These are phyloP conservation scores for Salminus brasiliensis DNA, from an alignment of 2,113 vertebrate genomes.

Conservation along the genomic window DNA sequence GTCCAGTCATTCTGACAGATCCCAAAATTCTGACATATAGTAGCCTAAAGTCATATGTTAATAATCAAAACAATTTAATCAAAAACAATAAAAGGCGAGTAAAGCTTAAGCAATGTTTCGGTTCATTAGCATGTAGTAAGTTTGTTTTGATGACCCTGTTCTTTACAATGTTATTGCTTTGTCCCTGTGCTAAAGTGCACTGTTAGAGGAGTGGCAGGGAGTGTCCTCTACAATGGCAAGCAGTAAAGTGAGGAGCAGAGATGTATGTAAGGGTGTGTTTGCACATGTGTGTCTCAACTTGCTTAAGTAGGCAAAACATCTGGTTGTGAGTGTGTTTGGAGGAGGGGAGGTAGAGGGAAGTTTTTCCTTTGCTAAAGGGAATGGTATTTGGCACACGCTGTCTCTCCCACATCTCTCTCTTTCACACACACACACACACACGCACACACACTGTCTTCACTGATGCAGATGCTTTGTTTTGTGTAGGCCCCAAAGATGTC, in stretches of 20 bases:
- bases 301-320: slow-evolving; percentile 66
- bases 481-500: slow-evolving; percentile 11
- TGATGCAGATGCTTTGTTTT: slow-evolving; percentile 52
- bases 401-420: slow-evolving; percentile 57
- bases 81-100: too few relatives aligned
- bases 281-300: slow-evolving; percentile 58
- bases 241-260: slow-evolving; percentile 4
- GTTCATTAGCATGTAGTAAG: too few relatives aligned
- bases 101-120: too few relatives aligned
- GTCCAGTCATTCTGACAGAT: too few relatives aligned
- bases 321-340: slow-evolving; percentile 46
- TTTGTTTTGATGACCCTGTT: too few relatives aligned
- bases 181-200: not conserved
- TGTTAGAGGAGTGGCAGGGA: not conserved
- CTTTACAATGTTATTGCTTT: not conserved
- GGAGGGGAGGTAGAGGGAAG: slow-evolving; percentile 51
- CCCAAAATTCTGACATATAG: too few relatives aligned
- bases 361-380: slow-evolving; percentile 61
- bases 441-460: slow-evolving; percentile 35
- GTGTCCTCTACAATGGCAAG: not conserved
- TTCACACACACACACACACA: too few relatives aligned
- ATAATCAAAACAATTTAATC: too few relatives aligned
- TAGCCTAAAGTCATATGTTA: too few relatives aligned
- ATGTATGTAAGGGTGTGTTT: not conserved
- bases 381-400: slow-evolving; percentile 60